Evolutionary conservation across 2,797 vertebrate genomes (phyloP).

Genomic region (Hypotaenidia okinawae): DNA sequence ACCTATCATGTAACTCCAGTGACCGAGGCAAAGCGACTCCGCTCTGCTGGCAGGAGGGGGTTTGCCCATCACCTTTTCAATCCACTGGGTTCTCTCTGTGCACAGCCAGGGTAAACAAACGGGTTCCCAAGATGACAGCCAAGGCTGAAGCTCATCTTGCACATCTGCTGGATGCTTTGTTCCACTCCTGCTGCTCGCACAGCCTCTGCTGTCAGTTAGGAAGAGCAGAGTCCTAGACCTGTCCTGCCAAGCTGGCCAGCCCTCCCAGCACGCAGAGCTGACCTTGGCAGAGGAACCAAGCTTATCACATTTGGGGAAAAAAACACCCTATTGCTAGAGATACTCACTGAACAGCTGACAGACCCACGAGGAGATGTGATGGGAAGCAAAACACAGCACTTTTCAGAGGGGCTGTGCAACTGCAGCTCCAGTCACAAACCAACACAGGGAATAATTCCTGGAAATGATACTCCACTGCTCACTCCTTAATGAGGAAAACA

Average conservation of each 20-base stretch:
- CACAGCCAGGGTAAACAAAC: not conserved
- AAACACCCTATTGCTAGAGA: rapidly evolving
- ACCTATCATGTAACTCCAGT: not conserved
- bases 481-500: not conserved
- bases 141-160: not conserved
- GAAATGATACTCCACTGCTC: not conserved
- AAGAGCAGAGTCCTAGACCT: not conserved
- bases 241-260: not conserved
- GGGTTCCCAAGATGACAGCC: not conserved
- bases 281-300: not conserved
- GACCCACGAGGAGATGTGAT: not conserved
- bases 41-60: not conserved
- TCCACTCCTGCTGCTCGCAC: not conserved
- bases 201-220: not conserved
- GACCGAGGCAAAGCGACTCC: not conserved
- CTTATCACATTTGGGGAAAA: not conserved
- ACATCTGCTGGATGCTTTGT: not conserved
- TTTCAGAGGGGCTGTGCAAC: not conserved
- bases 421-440: not conserved
- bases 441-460: not conserved
- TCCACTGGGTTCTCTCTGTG: not conserved
- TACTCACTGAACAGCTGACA: not conserved
- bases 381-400: not conserved
- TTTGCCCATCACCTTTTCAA: not conserved
- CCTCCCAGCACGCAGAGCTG: not conserved